These are phyloP conservation scores for Probaryconus sp. DNA, from an alignment of 1,140 invertebrate genomes.

Conservation along the genomic window DNA sequence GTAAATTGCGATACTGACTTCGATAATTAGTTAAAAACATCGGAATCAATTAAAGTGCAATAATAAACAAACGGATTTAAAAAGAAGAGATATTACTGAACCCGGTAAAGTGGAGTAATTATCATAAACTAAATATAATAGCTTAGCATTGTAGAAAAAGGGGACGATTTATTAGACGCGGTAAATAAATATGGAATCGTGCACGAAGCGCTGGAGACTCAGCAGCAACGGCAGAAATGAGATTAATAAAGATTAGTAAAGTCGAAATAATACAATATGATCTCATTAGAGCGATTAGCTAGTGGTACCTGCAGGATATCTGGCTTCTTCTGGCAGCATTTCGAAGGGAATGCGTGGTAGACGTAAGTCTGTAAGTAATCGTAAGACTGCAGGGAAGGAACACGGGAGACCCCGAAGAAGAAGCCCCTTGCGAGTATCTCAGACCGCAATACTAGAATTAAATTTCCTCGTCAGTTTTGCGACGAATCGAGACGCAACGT, in stretches of 20 bases:
- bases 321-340: slow-evolving; percentile 71
- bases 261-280: slow-evolving; percentile 77
- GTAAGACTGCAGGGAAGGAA: slow-evolving; percentile 70
- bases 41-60: too few species aligned
- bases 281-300: slow-evolving; percentile 77
- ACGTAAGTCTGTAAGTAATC: slow-evolving; percentile 74
- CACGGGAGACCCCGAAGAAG: slow-evolving; percentile 61
- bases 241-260: slow-evolving; percentile 78
- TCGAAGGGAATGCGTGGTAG: slow-evolving; percentile 56
- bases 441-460: slow-evolving; percentile 73
- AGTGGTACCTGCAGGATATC: slow-evolving; percentile 73
- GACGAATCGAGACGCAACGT: slow-evolving; percentile 16
- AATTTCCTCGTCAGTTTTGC: slow-evolving; percentile 66
- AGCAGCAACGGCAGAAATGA: slow-evolving; percentile 68
- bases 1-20: too few species aligned
- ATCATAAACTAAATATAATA: background rate
- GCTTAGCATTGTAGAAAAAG: background rate
- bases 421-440: slow-evolving; percentile 70
- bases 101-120: too few species aligned
- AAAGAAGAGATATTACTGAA: too few species aligned
- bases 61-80: too few species aligned
- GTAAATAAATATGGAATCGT: slow-evolving; percentile 33
- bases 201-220: slow-evolving; percentile 37
- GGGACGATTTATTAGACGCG: slow-evolving; percentile 46
- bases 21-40: too few species aligned